phyloP scores from a whole-genome alignment of 2,888 invertebrate genomes.

The Noctua comes region DNA sequence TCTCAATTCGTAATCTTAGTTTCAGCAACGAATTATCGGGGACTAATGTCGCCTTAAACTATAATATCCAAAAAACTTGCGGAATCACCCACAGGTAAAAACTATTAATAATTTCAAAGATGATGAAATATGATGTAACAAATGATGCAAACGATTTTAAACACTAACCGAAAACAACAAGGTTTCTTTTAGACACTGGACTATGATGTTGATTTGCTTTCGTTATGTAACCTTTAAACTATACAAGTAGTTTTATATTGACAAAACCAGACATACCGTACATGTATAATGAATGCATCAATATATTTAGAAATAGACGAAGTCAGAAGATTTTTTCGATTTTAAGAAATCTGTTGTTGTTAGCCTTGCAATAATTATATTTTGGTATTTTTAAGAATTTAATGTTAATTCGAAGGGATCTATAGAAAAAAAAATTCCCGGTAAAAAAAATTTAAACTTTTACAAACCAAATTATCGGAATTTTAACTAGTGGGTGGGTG shows the following conservation, averaged over 20 bases:
- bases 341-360: constrained; percentile 1
- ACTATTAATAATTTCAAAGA: constrained; percentile 8
- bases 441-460: too few relatives aligned
- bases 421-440: too few relatives aligned
- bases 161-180: constrained; percentile 2
- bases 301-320: constrained; percentile 32
- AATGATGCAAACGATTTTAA: constrained; percentile 31
- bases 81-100: constrained; percentile 7
- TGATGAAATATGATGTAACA: constrained; percentile 13
- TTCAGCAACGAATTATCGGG: not conserved
- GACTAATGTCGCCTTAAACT: not conserved
- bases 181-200: constrained; percentile 11
- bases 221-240: constrained; percentile 40
- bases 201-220: constrained; percentile 29
- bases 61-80: not conserved
- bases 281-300: constrained; percentile 36
- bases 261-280: constrained; percentile 26
- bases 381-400: not conserved
- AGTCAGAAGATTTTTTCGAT: not conserved
- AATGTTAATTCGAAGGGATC: not conserved
- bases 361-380: not conserved
- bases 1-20: not conserved
- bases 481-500: not conserved
- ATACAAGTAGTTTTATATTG: constrained; percentile 5
- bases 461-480: not conserved